phyloP scores from a whole-genome alignment of 2,113 vertebrate genomes.

The Diphyllodes magnificus region DNA sequence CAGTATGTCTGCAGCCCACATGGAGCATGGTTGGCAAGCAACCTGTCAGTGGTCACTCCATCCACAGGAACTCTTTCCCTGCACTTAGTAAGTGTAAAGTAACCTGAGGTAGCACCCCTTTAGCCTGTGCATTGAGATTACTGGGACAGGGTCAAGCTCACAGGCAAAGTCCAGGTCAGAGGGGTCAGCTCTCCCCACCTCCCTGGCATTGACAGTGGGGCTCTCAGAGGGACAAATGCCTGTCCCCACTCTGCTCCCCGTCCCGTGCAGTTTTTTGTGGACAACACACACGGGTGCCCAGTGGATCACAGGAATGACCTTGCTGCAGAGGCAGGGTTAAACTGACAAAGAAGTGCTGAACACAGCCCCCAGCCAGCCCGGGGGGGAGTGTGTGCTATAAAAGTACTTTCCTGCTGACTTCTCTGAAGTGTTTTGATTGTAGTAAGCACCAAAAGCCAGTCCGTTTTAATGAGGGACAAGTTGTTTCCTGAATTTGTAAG shows the following conservation, averaged over 20 bases:
- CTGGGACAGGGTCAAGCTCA: not conserved
- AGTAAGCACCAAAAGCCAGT: not conserved
- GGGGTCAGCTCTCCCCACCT: not conserved
- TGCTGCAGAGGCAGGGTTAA: not conserved
- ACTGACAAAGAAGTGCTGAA: not conserved
- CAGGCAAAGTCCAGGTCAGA: not conserved
- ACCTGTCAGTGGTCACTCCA: not conserved
- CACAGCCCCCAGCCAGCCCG: not conserved
- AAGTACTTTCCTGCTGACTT: not conserved
- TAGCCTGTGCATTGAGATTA: not conserved
- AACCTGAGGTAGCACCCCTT: not conserved
- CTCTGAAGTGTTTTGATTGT: not conserved
- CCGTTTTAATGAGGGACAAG: not conserved
- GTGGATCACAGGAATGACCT: not conserved
- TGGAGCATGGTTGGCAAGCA: not conserved
- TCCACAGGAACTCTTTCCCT: not conserved
- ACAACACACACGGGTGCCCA: accelerated
- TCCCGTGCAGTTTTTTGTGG: not conserved
- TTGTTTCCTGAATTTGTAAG: not conserved
- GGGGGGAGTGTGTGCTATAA: not conserved
- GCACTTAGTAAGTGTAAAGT: accelerated
- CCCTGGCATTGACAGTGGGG: not conserved
- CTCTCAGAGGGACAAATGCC: not conserved
- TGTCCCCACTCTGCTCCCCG: not conserved
- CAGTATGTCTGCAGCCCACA: not conserved